Conservation (phyloP, 2,797 vertebrate genomes). For the Sebastes cheni region DNA sequence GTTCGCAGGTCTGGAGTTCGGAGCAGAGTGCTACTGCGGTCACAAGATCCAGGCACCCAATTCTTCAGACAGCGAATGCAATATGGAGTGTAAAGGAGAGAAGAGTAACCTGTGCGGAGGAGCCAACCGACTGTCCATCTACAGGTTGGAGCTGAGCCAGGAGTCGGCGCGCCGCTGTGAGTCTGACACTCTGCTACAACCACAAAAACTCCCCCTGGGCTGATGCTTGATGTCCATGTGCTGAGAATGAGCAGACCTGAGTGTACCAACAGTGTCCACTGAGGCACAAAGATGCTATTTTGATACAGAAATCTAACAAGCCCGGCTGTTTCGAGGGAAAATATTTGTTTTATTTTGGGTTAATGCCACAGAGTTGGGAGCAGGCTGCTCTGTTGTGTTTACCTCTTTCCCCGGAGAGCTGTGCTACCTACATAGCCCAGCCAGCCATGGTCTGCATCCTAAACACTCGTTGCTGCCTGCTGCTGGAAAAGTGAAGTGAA, state of each 20-base stretch:
- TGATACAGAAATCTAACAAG: background rate
- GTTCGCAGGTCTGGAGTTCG: slow-evolving; percentile 95
- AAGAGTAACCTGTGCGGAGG: slow-evolving; percentile 89
- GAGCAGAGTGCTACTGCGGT: slow-evolving; percentile 97
- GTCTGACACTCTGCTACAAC: slow-evolving; percentile 56
- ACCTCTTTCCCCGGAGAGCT: slow-evolving; percentile 50
- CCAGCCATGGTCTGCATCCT: slow-evolving; percentile 42
- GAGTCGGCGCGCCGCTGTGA: slow-evolving; percentile 94
- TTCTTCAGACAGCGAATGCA: slow-evolving; percentile 89
- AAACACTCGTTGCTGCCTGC: slow-evolving; percentile 36
- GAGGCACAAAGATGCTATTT: slow-evolving; percentile 4
- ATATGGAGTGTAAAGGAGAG: slow-evolving; percentile 97
- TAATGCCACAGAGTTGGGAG: slow-evolving; percentile 47
- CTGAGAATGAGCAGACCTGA: background rate
- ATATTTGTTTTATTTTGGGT: slow-evolving; percentile 47
- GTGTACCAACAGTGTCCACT: background rate
- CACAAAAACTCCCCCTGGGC: background rate
- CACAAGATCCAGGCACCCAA: slow-evolving; percentile 94
- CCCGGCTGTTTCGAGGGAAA: slow-evolving; percentile 11
- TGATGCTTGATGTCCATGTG: background rate
- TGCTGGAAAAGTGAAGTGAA: slow-evolving; percentile 20
- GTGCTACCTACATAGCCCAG: slow-evolving; percentile 52
- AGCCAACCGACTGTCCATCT: slow-evolving; percentile 93
- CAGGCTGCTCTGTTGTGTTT: slow-evolving; percentile 59
- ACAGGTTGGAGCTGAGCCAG: slow-evolving; percentile 94